phyloP scores from a whole-genome alignment of 2,888 invertebrate genomes.

The Deladenus siricidicola region DNA sequence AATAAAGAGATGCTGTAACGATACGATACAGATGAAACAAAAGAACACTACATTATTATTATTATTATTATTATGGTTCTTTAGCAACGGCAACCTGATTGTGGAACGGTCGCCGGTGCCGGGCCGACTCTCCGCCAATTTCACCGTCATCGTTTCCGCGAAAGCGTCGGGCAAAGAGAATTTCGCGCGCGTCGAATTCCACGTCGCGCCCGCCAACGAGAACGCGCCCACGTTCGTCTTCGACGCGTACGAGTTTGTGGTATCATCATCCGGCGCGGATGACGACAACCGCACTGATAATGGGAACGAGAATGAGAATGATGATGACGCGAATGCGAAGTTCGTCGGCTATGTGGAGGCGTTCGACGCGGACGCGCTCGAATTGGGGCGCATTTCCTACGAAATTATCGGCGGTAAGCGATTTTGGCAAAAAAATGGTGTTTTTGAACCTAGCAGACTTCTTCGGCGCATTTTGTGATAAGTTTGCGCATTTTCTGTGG shows the following conservation, averaged over 20 bases:
- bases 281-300: no score
- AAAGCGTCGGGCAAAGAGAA: constrained; percentile 18
- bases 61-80: not conserved
- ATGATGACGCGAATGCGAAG: constrained; percentile 27
- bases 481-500: not conserved
- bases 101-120: constrained; percentile 17
- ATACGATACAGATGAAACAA: no score
- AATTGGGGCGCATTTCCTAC: constrained; percentile 92
- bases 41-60: no score
- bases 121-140: constrained; percentile 13
- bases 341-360: constrained; percentile 58
- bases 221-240: constrained; percentile 25
- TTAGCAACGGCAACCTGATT: constrained; percentile 38
- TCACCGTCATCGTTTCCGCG: constrained; percentile 29
- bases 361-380: constrained; percentile 85
- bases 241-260: constrained; percentile 7
- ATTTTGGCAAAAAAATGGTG: constrained; percentile 36
- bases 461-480: not conserved
- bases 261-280: no score
- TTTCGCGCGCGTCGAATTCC: constrained; percentile 18
- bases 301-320: not conserved
- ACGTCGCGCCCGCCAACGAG: constrained; percentile 9
- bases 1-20: no score
- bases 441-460: not conserved
- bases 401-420: constrained; percentile 65